Percentiles rank a stretch among this genome's conserved stretches.
These are phyloP conservation scores for Ferrisia virgata DNA, from an alignment of 2,888 invertebrate species.

Conservation along the genomic window DNA sequence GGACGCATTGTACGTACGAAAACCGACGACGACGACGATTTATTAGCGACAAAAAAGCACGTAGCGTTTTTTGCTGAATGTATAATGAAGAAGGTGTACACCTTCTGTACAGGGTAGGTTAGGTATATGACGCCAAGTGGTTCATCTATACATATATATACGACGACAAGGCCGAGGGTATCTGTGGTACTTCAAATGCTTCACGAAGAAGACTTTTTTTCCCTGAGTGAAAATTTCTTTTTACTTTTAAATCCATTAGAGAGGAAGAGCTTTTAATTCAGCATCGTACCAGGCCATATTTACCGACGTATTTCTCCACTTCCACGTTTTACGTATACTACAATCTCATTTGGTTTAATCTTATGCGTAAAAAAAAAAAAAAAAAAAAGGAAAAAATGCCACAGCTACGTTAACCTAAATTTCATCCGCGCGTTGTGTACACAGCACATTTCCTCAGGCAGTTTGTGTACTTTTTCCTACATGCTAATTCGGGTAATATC, in stretches of 20 bases:
- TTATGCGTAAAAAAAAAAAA: not conserved
- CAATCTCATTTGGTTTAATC: slow-evolving; percentile 13
- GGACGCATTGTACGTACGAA: no score
- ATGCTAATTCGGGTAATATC: not conserved
- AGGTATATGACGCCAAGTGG: not conserved
- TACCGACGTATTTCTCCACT: not conserved
- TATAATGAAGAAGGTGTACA: slow-evolving; percentile 7
- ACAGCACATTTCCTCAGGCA: not conserved
- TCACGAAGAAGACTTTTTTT: not conserved
- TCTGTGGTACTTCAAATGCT: not conserved
- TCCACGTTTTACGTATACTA: no score
- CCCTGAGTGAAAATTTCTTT: slow-evolving; percentile 12
- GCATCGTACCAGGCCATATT: not conserved
- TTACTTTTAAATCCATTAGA: not conserved
- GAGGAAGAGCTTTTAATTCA: slow-evolving; percentile 11
- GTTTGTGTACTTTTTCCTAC: not conserved
- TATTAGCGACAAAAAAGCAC: slow-evolving; percentile 8
- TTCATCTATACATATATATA: no score
- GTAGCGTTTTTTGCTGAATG: not conserved
- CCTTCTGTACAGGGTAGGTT: not conserved
- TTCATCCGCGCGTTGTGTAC: not conserved
- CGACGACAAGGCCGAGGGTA: no score
- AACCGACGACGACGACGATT: not conserved
- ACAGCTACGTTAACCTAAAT: not conserved
- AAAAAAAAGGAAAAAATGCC: no score